phyloP scores from a whole-genome alignment of 1,140 invertebrate genomes.

The Lanistes nyassanus region DNA sequence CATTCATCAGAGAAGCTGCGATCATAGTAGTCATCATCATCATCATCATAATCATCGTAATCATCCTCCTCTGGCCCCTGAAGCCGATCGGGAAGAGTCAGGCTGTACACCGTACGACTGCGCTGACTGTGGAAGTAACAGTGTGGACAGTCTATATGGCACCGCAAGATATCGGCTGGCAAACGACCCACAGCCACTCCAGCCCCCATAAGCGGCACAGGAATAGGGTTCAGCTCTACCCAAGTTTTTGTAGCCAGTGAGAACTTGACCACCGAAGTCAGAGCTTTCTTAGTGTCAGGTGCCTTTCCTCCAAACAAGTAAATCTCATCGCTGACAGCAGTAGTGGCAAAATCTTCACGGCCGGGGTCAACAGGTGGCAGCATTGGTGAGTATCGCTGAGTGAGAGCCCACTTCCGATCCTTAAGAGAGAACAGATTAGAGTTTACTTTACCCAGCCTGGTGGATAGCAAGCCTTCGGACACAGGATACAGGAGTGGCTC shows the following conservation, averaged over 20 bases:
- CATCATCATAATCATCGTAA: too few relatives aligned
- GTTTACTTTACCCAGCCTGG: slow-evolving; percentile 42
- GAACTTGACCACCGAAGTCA: slow-evolving; percentile 37
- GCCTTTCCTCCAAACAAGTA: slow-evolving; percentile 52
- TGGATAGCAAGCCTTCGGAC: slow-evolving; percentile 38
- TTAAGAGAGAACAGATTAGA: slow-evolving; percentile 37
- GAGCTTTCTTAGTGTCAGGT: slow-evolving; percentile 23
- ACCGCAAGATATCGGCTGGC: slow-evolving; percentile 43
- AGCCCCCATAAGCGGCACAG: slow-evolving; percentile 40
- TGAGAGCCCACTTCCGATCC: slow-evolving; percentile 30
- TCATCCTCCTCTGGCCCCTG: slow-evolving; percentile 46
- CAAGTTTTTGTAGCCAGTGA: slow-evolving; percentile 37
- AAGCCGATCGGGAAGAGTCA: slow-evolving; percentile 29
- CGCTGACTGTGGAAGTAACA: slow-evolving; percentile 39
- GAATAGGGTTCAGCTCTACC: slow-evolving; percentile 42
- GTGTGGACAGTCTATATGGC: slow-evolving; percentile 53
- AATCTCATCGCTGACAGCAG: slow-evolving; percentile 38
- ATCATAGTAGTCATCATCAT: slow-evolving; percentile 27
- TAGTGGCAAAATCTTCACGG: slow-evolving; percentile 36
- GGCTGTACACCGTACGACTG: slow-evolving; percentile 38
- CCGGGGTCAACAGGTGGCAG: slow-evolving; percentile 29
- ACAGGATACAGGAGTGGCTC: slow-evolving; percentile 40
- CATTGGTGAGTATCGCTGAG: slow-evolving; percentile 33
- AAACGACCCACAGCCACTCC: slow-evolving; percentile 37
- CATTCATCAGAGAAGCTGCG: slow-evolving; percentile 37